phyloP scores from a whole-genome alignment of 2,888 invertebrate species.

The Scaptomyza caliginosa region DNA sequence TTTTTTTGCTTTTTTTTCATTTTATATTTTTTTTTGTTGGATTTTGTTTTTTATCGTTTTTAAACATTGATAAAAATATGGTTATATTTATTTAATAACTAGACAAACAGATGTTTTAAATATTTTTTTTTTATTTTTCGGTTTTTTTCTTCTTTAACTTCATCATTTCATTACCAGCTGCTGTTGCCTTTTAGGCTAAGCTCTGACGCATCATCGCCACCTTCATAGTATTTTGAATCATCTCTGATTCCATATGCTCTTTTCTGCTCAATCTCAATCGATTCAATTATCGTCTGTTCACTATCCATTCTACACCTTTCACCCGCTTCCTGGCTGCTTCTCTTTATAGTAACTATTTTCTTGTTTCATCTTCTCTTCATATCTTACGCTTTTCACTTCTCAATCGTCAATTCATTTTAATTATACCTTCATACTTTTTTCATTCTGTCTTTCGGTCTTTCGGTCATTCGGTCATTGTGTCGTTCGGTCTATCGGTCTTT shows the following conservation, averaged over 20 bases:
- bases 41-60: background rate
- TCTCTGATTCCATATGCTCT: background rate
- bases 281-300: background rate
- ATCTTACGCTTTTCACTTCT: background rate
- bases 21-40: background rate
- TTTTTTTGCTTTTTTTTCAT: background rate
- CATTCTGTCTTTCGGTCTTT: background rate
- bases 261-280: background rate
- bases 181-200: conserved; percentile 4
- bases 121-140: background rate
- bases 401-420: background rate
- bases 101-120: background rate
- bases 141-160: too few species aligned
- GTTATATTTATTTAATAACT: background rate
- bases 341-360: background rate
- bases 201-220: background rate
- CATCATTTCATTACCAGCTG: background rate
- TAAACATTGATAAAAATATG: background rate
- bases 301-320: background rate
- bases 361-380: background rate
- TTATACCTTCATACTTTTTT: background rate
- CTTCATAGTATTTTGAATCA: background rate
- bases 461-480: background rate
- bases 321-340: background rate
- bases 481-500: background rate